A percentile compares a stretch with the other conserved stretches of the same genome.
Conservation (phyloP, 2,113 vertebrate genomes). For the Murina feae region DNA sequence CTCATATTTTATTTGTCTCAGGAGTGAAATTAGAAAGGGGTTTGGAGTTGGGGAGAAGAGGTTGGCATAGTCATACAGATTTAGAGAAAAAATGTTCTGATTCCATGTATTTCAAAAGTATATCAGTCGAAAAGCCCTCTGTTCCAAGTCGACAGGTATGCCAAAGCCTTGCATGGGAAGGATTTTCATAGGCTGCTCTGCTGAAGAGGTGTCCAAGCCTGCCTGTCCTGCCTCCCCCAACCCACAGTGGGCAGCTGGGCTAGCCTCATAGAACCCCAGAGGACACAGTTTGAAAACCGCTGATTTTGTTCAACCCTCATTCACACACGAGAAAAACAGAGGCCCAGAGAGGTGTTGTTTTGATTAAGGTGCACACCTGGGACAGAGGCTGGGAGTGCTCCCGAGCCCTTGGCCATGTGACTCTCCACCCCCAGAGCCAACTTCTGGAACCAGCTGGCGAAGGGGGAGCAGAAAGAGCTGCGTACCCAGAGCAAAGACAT, state of each 20-base stretch:
- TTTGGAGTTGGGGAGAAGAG: background rate
- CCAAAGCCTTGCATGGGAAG: rapidly evolving
- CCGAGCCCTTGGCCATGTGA: background rate
- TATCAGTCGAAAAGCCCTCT: background rate
- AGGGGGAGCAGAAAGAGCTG: conserved; percentile 86
- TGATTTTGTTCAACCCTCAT: background rate
- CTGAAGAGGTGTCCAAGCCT: background rate
- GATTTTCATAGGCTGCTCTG: rapidly evolving
- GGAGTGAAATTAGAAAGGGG: no score
- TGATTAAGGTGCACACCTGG: background rate
- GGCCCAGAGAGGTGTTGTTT: background rate
- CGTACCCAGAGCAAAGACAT: conserved; percentile 89
- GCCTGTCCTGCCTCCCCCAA: background rate
- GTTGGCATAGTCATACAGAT: background rate
- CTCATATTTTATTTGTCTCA: background rate
- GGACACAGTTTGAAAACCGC: background rate
- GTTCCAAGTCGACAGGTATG: background rate
- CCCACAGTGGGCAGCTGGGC: background rate
- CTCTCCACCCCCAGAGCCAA: conserved; percentile 79
- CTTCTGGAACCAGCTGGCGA: conserved; percentile 85
- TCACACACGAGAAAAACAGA: no score
- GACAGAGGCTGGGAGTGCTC: background rate
- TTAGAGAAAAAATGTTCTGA: background rate
- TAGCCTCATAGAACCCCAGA: background rate
- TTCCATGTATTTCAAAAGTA: background rate